A percentile compares a stretch with the other conserved stretches of the same genome.
phyloP scores from a whole-genome alignment of 2,113 vertebrate species.

The Chaetodon trifascialis region DNA sequence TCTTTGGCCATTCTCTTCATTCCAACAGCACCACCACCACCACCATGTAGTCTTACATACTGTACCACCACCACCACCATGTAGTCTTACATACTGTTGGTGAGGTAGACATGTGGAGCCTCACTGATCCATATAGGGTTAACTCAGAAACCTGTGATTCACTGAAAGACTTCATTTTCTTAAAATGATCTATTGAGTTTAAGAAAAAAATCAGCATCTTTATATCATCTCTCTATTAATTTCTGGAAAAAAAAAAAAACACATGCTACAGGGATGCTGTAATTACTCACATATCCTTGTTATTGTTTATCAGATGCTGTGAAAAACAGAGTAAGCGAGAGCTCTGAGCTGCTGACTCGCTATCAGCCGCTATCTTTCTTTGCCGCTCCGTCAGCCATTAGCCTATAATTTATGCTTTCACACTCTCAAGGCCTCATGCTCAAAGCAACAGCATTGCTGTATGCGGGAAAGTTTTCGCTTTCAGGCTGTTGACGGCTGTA shows the following conservation, averaged over 20 bases:
- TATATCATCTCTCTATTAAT: slow-evolving; percentile 58
- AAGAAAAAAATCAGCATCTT: slow-evolving; percentile 51
- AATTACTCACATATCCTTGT: slow-evolving; percentile 67
- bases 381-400: slow-evolving; percentile 64
- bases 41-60: not conserved
- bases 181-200: slow-evolving; percentile 1
- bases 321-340: slow-evolving; percentile 50
- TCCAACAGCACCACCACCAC: no score
- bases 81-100: not conserved
- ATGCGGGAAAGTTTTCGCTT: slow-evolving; percentile 56
- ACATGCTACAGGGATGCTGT: slow-evolving; percentile 38
- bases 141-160: slow-evolving; percentile 35
- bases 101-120: not conserved
- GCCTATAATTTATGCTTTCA: slow-evolving; percentile 72
- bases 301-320: slow-evolving; percentile 69
- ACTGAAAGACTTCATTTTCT: slow-evolving; percentile 38
- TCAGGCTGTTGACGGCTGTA: slow-evolving; percentile 57
- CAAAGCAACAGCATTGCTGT: slow-evolving; percentile 25
- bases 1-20: no score
- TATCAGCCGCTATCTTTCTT: slow-evolving; percentile 60
- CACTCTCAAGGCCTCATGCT: slow-evolving; percentile 51
- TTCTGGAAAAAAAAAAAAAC: slow-evolving; percentile 16
- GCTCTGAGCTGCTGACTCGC: slow-evolving; percentile 58
- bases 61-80: not conserved
- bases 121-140: not conserved